phyloP scores from a whole-genome alignment of 1,140 invertebrate species.

The Acromyrmex heyeri region DNA sequence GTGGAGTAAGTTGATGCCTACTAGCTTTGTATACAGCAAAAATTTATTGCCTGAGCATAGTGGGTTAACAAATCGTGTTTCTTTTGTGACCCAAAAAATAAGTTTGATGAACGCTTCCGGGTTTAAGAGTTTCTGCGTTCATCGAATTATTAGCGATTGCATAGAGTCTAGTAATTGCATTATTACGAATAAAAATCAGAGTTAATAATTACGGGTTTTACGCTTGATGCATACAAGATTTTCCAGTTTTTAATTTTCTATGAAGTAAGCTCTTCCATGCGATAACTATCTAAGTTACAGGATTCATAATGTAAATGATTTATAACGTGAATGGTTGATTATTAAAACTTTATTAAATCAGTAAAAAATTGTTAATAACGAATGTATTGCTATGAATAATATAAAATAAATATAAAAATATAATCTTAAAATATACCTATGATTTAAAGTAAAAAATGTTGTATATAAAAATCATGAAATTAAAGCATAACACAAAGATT shows the following conservation, averaged over 20 bases:
- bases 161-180: neutral
- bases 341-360: neutral
- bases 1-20: slow-evolving; percentile 16
- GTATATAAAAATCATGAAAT: neutral
- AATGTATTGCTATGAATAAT: neutral
- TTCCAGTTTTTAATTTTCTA: neutral
- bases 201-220: neutral
- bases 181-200: neutral
- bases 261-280: neutral
- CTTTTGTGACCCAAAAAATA: neutral
- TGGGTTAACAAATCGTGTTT: neutral
- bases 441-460: neutral
- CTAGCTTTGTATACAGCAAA: neutral
- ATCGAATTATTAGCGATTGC: neutral
- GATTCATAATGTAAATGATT: too few species aligned
- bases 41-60: neutral
- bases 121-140: neutral
- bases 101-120: neutral
- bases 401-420: neutral
- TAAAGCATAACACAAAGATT: neutral
- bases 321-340: neutral
- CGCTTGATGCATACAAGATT: neutral
- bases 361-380: neutral
- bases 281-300: neutral
- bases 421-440: neutral